A percentile compares a stretch with the other conserved stretches of the same genome.
These are phyloP conservation scores for Macrocentrus cingulum DNA, from an alignment of 1,140 invertebrate species.

Conservation along the genomic window DNA sequence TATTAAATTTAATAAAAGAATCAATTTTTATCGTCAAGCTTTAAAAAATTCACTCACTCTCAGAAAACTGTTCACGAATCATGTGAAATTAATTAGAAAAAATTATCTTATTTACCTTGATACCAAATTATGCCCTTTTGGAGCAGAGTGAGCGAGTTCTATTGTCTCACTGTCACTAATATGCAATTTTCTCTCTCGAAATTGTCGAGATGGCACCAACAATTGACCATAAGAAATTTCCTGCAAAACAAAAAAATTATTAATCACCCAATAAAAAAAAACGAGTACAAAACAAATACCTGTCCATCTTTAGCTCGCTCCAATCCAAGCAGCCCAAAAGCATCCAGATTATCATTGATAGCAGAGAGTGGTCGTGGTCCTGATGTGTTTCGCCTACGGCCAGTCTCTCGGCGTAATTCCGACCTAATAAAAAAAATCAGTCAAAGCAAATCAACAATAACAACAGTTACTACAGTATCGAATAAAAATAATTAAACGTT, in stretches of 20 bases:
- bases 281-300: constrained; percentile 48
- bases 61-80: neutral
- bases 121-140: constrained; percentile 63
- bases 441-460: neutral
- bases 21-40: too few species aligned
- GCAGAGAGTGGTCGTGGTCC: constrained; percentile 80
- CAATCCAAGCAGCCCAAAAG: constrained; percentile 80
- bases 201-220: constrained; percentile 73
- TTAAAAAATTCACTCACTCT: neutral
- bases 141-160: constrained; percentile 54
- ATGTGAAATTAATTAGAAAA: constrained; percentile 18
- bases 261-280: too few species aligned
- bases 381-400: constrained; percentile 78
- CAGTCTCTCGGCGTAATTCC: constrained; percentile 73
- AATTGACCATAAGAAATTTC: constrained; percentile 86
- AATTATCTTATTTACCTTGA: constrained; percentile 61
- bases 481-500: neutral
- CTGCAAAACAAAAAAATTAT: constrained; percentile 38
- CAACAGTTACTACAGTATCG: neutral
- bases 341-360: constrained; percentile 81
- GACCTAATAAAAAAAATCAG: constrained; percentile 57
- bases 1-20: constrained; percentile 12
- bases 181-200: constrained; percentile 55
- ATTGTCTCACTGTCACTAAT: constrained; percentile 61
- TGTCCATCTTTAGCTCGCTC: constrained; percentile 82